Base-by-base conservation (phyloP, 35 echinoderm and acorn worm genomes). In the Nesometra sesokonis region DNA sequence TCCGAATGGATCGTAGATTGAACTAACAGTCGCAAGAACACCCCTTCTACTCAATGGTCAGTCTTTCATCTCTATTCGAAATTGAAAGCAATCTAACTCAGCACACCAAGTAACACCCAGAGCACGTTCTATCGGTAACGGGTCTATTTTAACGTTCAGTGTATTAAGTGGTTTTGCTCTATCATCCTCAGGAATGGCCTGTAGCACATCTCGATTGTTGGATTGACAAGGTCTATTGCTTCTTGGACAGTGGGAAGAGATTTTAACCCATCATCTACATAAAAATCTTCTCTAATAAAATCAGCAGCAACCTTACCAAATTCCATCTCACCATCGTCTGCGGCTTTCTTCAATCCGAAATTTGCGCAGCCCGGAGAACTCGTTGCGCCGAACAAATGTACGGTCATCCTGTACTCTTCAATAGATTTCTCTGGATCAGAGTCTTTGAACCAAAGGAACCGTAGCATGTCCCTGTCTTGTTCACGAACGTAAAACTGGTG, bases 231-330 rank as follows among this genome's bases (percentile, higher is more conserved):
- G 0, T 67, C 23, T 11, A 86, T 46, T 35, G 88, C 88, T 36
- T 90, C 47, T 36, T 19, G 30, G 3, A 83, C 80, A 34, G 27
- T 38, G 13, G 81, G 34, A 84, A 93, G 46, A 27, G 86, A 85
- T 29, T 78, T 85, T 39, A 93, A 17, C n/a, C 91, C 46, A 46
- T 93, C 87, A 36, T 93, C 91, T 21, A 93, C 86, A 76, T 89
- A 93, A 77, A 93, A 93, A 30, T 80, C 80, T 31, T 86, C 77
- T 77, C 80, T 37, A 21, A 78, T 81, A n/a, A 38, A 46, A 15
- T 87, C 2, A n/a, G 78, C 78, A 31, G 84, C 82, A 15, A 84
- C 79, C 40, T 29, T 31, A 33, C 32, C 82, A 84, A 77, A 88
- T 11, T 76, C 23, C 1, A 84, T 77, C 15, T 84, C 52, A 27